These are phyloP conservation scores for Tetramorium parvispinum DNA, from an alignment of 1,140 invertebrate genomes.

Conservation along the genomic window DNA sequence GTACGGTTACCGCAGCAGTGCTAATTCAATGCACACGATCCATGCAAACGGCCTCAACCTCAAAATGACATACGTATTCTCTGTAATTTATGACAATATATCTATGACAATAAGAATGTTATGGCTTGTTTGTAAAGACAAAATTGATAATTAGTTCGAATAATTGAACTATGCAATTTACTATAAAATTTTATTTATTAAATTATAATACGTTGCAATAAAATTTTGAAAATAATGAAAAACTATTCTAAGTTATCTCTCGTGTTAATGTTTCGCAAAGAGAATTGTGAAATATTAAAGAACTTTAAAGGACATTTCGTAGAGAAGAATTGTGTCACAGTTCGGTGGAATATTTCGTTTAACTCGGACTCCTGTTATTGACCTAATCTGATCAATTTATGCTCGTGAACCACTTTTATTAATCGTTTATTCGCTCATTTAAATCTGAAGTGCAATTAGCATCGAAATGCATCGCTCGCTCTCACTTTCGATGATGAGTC, in stretches of 20 bases:
- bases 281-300: neutral
- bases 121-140: neutral
- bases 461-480: constrained; percentile 15
- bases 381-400: neutral
- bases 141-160: neutral
- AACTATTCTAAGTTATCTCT: neutral
- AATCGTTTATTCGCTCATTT: constrained; percentile 8
- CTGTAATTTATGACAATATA: neutral
- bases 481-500: constrained; percentile 42
- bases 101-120: neutral
- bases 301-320: neutral
- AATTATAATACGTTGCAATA: neutral
- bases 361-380: neutral
- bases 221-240: neutral
- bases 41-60: constrained; percentile 47
- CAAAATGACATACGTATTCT: constrained; percentile 20
- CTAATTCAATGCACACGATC: constrained; percentile 45
- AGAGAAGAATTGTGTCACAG: neutral
- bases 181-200: neutral
- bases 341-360: neutral
- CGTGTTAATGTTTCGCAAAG: neutral
- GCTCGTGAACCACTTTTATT: neutral
- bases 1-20: constrained; percentile 58
- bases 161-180: neutral
- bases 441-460: constrained; percentile 27